phyloP scores from a whole-genome alignment of 2,797 vertebrate species.

The Ceyx erithaca region DNA sequence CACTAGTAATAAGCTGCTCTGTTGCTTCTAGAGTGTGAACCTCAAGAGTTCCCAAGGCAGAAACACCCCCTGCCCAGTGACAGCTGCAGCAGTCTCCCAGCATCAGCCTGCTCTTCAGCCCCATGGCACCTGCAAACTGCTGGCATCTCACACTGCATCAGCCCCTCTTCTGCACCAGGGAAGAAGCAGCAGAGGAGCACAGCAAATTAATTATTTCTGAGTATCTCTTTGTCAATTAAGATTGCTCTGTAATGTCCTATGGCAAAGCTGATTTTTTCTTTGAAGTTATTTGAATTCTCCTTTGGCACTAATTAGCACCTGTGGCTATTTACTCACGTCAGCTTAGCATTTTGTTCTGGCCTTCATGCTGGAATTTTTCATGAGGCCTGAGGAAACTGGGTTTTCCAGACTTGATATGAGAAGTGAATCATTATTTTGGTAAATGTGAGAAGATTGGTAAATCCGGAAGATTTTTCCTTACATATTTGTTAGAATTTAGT shows the following conservation, averaged over 20 bases:
- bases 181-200: not conserved
- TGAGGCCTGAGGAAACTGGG: constrained; percentile 4
- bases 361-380: constrained; percentile 7
- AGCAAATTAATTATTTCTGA: not conserved
- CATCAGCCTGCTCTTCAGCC: not conserved
- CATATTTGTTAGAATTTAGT: not conserved
- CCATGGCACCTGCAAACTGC: not conserved
- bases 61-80: not conserved
- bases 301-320: not conserved
- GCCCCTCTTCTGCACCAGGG: not conserved
- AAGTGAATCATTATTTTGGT: not conserved
- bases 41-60: not conserved
- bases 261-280: constrained; percentile 9
- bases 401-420: constrained; percentile 23
- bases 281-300: constrained; percentile 31
- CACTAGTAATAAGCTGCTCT: not conserved
- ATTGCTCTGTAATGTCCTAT: not conserved
- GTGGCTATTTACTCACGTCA: constrained; percentile 49
- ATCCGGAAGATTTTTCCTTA: constrained; percentile 7
- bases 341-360: constrained; percentile 16
- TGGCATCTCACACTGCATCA: not conserved
- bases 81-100: not conserved
- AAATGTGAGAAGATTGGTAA: not conserved
- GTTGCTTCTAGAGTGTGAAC: not conserved
- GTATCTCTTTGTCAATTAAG: constrained; percentile 1